Conservation (phyloP, 2,888 invertebrate species). For the Cephus spinipes region DNA sequence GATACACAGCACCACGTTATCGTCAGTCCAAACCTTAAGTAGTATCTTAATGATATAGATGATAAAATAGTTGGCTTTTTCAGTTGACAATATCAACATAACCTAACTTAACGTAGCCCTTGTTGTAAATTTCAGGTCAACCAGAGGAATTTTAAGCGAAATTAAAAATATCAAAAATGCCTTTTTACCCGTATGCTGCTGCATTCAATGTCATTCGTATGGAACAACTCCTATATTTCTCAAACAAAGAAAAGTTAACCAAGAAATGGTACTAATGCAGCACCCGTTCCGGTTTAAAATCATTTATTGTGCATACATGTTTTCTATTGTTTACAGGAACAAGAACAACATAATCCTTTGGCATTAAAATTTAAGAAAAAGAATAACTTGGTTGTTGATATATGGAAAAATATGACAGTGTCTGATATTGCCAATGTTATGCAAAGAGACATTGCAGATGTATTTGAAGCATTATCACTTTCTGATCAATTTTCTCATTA, state of each 20-base stretch:
- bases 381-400: conserved; percentile 69
- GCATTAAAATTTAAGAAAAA: conserved; percentile 68
- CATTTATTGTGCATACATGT: conserved; percentile 9
- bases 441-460: conserved; percentile 74
- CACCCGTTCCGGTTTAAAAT: neutral
- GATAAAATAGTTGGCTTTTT: conserved; percentile 10
- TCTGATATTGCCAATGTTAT: conserved; percentile 77
- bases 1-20: neutral
- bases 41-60: neutral
- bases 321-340: conserved; percentile 64
- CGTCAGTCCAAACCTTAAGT: conserved; percentile 8
- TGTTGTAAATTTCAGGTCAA: no score
- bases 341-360: conserved; percentile 73
- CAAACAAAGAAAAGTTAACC: conserved; percentile 74
- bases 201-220: conserved; percentile 39
- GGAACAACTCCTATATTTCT: conserved; percentile 63
- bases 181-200: conserved; percentile 6
- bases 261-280: conserved; percentile 70
- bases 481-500: conserved; percentile 72
- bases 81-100: conserved; percentile 20
- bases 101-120: no score
- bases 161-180: conserved; percentile 23
- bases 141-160: conserved; percentile 30
- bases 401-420: conserved; percentile 88
- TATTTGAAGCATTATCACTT: conserved; percentile 77